Conservation (phyloP, 2,797 vertebrate species). For the Schizopygopsis malacanthus region DNA sequence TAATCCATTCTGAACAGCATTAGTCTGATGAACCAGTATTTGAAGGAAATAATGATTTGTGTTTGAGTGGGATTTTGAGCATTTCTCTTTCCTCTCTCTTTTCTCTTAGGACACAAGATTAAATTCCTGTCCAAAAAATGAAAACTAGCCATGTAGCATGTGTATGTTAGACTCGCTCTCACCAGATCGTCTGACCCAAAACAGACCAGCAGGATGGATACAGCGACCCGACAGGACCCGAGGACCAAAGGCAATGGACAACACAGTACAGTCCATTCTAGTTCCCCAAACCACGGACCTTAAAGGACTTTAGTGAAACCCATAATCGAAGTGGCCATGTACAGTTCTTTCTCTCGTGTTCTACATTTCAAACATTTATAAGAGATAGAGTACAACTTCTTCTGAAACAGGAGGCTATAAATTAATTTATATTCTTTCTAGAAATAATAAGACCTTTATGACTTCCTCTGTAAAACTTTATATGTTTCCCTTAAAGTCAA, state of each 20-base stretch:
- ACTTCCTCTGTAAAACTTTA: slow-evolving; percentile 49
- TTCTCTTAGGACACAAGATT: slow-evolving; percentile 91
- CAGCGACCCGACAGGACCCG: background rate
- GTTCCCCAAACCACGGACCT: background rate
- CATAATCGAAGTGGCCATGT: slow-evolving; percentile 53
- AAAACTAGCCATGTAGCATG: slow-evolving; percentile 38
- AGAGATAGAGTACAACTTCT: slow-evolving; percentile 78
- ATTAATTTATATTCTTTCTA: slow-evolving; percentile 82
- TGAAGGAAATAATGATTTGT: slow-evolving; percentile 15
- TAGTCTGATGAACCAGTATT: background rate
- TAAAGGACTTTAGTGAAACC: background rate
- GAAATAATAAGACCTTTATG: slow-evolving; percentile 66
- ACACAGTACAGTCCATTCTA: slow-evolving; percentile 6
- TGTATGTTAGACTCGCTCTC: background rate
- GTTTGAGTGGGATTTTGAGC: slow-evolving; percentile 33
- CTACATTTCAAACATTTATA: slow-evolving; percentile 70
- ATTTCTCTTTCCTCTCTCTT: slow-evolving; percentile 9
- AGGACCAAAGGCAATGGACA: slow-evolving; percentile 38
- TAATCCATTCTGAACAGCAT: background rate
- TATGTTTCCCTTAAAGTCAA: slow-evolving; percentile 54
- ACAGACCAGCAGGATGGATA: background rate
- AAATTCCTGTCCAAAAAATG: slow-evolving; percentile 98
- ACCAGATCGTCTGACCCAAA: background rate
- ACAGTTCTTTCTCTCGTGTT: slow-evolving; percentile 52
- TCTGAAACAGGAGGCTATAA: slow-evolving; percentile 77